These are phyloP conservation scores for Spinus olivaceus DNA, from an alignment of 2,797 vertebrate genomes.

Conservation along the genomic window DNA sequence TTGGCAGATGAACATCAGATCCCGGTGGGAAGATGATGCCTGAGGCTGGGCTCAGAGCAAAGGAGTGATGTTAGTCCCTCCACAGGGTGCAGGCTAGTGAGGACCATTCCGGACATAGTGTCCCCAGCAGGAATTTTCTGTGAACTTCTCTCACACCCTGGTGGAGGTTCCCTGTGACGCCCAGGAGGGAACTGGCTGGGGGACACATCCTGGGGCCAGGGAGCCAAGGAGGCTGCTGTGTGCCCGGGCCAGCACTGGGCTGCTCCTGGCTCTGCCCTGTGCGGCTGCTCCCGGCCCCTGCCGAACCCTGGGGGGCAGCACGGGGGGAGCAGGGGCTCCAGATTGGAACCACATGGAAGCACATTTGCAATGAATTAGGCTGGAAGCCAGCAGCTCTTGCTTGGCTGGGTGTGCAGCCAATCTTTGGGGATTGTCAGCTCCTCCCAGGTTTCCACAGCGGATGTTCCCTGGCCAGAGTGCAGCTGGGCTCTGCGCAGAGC, in stretches of 20 bases:
- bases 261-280: not conserved
- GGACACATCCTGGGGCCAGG: rapidly evolving
- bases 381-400: conserved; percentile 64
- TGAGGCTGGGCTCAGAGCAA: not conserved
- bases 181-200: not conserved
- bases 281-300: not conserved
- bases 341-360: conserved; percentile 75
- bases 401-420: conserved; percentile 66
- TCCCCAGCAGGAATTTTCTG: not conserved
- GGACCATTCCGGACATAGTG: not conserved
- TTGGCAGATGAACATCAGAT: not conserved
- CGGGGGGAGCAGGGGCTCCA: conserved; percentile 26
- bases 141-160: not conserved
- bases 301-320: not conserved
- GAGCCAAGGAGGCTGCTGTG: not conserved
- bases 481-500: conserved; percentile 87
- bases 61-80: not conserved
- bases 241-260: rapidly evolving
- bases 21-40: not conserved
- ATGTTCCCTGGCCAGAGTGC: conserved; percentile 88
- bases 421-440: conserved; percentile 74
- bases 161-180: not conserved
- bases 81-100: rapidly evolving
- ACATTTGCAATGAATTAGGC: conserved; percentile 74
- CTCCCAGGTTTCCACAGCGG: conserved; percentile 81